phyloP scores from a whole-genome alignment of 2,797 vertebrate genomes.

The Nyctalus aviator region DNA sequence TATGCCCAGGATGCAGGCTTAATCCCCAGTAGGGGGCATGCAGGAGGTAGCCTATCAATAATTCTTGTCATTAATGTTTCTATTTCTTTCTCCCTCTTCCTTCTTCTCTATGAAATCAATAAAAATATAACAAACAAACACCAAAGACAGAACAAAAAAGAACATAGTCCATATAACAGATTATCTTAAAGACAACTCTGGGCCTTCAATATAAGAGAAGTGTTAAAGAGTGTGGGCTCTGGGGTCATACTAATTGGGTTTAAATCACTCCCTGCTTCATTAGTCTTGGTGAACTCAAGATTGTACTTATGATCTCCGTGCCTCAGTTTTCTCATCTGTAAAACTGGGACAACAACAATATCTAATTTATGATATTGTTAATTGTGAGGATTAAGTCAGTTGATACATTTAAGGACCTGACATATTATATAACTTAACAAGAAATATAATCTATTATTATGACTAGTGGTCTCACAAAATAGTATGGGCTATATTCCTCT shows the following conservation, averaged over 20 bases:
- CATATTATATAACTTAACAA: conserved; percentile 6
- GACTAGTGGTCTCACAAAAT: not conserved
- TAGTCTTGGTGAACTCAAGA: conserved; percentile 31
- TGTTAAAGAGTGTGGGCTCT: not conserved
- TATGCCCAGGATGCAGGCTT: too few relatives aligned
- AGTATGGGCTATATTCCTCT: not conserved
- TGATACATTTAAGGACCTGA: not conserved
- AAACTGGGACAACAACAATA: not conserved
- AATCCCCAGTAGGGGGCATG: too few relatives aligned
- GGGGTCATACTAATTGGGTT: not conserved
- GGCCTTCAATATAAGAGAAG: not conserved
- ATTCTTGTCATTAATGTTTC: too few relatives aligned
- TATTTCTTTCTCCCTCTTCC: too few relatives aligned
- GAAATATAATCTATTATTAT: conserved; percentile 23
- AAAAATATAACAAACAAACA: too few relatives aligned
- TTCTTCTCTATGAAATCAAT: too few relatives aligned
- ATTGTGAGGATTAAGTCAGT: conserved; percentile 10
- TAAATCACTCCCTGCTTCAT: not conserved
- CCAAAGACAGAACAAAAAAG: not conserved
- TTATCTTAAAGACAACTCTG: not conserved
- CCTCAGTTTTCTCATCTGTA: conserved; percentile 30
- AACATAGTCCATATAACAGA: not conserved
- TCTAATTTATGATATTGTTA: not conserved
- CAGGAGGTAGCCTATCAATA: too few relatives aligned
- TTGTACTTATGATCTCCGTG: not conserved